phyloP scores from a whole-genome alignment of 2,113 vertebrate species.

The Phaethon lepturus region DNA sequence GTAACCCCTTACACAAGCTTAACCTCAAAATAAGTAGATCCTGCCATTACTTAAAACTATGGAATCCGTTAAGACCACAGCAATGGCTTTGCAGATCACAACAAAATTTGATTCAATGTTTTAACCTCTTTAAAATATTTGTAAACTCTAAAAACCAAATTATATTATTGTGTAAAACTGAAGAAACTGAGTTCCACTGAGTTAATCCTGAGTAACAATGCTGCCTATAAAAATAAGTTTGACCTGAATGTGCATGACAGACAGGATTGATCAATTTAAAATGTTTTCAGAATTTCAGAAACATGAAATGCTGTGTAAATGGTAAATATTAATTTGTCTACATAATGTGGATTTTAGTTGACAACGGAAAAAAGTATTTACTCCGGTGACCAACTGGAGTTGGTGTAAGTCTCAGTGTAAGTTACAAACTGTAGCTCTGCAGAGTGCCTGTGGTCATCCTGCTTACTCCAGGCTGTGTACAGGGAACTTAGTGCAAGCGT shows the following conservation, averaged over 20 bases:
- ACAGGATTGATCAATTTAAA: neutral
- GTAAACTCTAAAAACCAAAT: neutral
- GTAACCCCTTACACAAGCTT: neutral
- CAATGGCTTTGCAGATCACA: neutral
- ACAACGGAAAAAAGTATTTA: neutral
- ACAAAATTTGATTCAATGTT: neutral
- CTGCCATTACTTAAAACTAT: neutral
- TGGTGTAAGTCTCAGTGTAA: neutral
- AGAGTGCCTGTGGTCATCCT: neutral
- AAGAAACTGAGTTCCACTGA: neutral
- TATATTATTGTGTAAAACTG: neutral
- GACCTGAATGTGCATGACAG: neutral
- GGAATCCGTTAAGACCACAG: neutral
- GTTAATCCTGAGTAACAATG: neutral
- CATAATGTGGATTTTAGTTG: neutral
- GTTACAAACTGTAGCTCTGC: neutral
- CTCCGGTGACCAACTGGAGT: neutral
- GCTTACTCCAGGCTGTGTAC: neutral
- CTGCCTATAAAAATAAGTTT: neutral
- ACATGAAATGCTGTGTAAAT: neutral
- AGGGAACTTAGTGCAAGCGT: neutral
- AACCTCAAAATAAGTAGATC: neutral
- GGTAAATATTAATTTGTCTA: neutral
- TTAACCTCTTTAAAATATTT: neutral
- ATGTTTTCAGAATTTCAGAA: neutral